Evolutionary conservation across 2,113 vertebrate species (phyloP).

Genomic region (Pollimyrus isidori): DNA sequence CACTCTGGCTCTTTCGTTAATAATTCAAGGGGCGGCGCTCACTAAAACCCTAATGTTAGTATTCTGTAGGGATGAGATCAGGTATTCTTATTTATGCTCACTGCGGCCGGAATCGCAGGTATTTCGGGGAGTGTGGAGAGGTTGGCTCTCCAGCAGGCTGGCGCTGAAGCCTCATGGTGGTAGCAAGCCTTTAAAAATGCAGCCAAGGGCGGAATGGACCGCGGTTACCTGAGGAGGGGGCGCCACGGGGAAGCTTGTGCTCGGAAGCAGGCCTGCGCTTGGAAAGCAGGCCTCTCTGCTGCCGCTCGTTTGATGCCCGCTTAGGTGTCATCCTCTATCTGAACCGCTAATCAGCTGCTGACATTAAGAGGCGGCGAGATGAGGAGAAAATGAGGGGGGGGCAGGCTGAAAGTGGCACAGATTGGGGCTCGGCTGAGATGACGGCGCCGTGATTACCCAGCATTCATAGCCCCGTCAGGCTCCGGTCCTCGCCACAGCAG

Average conservation of each 20-base stretch:
- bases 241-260: constrained; percentile 20
- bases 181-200: constrained; percentile 45
- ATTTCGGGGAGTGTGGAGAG: background rate
- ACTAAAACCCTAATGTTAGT: background rate
- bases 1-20: background rate
- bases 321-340: constrained; percentile 49
- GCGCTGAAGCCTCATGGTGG: constrained; percentile 41
- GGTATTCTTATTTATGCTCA: background rate
- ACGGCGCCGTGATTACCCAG: constrained; percentile 28
- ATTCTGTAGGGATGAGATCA: background rate
- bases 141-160: background rate
- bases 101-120: background rate
- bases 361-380: constrained; percentile 37
- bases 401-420: constrained; percentile 36
- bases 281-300: constrained; percentile 44
- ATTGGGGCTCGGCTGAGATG: constrained; percentile 42
- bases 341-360: constrained; percentile 56
- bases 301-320: constrained; percentile 46
- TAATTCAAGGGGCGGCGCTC: background rate
- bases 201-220: constrained; percentile 4
- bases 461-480: background rate
- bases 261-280: constrained; percentile 42
- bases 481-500: background rate
- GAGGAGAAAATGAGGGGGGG: constrained; percentile 43
- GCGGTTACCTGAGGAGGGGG: constrained; percentile 25